Base-by-base conservation (phyloP, 1,140 invertebrate genomes). In the Drosophila yakuba region DNA sequence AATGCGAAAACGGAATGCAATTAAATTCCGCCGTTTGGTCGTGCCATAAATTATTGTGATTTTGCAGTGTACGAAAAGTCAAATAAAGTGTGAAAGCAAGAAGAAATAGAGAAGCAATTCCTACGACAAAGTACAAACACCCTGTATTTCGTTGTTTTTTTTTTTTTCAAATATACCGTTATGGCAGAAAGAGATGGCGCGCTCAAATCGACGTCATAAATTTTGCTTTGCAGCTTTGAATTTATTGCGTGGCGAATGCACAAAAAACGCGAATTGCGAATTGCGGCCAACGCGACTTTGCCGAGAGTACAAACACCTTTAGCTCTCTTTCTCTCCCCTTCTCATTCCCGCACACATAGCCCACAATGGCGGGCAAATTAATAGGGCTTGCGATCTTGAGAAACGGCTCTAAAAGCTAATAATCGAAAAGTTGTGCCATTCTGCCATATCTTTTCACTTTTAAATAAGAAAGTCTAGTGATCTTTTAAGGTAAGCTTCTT, bases 21-120 rank as follows among this genome's bases (percentile, higher is more conserved):
- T 88, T 84, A 80, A 84, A 88, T 80, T 80, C 75, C 39, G 43
- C 58, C 47, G 20, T 69, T 61, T 50, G 54, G 28, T 48, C 50
- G 47, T 41, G 59, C 66, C 58, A 74, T 89, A 80, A 88, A 84
- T 88, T 89, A 84, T 88, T 84, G 80, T 75, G 84, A 84, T 88
- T 88, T 88, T 35, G 15, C 20, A 48, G 32, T 14, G 52, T 28
- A 43, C 39, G 39, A 39, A 45, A 57, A 45, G 45, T 48, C 12
- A 58, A 66, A 14, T 66, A 67, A 63, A 52, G 66, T 62, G 62
- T 68, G 58, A 69, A 85, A 88, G 59, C 62, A 58, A 66, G 35
- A 20, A 67, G 25, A 61, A 88, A 74, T 81, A 85, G 78, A 69
- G 55, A 54, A 57, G 62, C 48, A 43, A 66, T 58, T 63, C 75